Base-by-base conservation (phyloP, 2,888 invertebrate species). In the Trissoscelio sp. region DNA sequence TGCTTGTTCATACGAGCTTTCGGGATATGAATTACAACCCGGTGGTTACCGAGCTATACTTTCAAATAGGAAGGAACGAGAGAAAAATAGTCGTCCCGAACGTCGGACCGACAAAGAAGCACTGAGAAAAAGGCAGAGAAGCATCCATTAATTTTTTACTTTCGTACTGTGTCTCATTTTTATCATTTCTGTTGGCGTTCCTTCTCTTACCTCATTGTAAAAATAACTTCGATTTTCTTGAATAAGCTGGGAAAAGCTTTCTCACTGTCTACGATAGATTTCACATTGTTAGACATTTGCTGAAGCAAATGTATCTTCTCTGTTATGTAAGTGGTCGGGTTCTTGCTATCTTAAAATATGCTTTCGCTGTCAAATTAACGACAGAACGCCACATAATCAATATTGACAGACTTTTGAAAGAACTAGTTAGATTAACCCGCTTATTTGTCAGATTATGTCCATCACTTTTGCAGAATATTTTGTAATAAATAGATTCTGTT, bases 141-240 rank as follows among this genome's bases (percentile, higher is more conserved):
- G 81, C 78, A 79, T 84, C 66, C 81, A 77, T 81, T 78, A 73
- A 81, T 81, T 74, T 81, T 78, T 81, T 81, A 69, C 69, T 44
- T 44, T 44, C 70, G 67, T 46, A 58, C 53, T 28, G 77, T 48
- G 53, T 77, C 80, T 67, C 77, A 78, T 85, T 72, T 80, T 79
- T 74, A 75, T 67, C 81, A 84, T 77, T 84, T 80, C 72, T 60
- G 53, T 58, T 84, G 20, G 46, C 64, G 20, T 51, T 34, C 2
- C 55, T 58, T 46, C 16, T 16, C 34, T 31, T 31, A 58, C 34
- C 55, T 31, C 72, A 79, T 81, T 80, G 83, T 84, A 83, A 78
- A 87, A 86, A 83, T 87, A 85, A 85, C 82, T 85, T 84, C 84
- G 84, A 86, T 86, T 83, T 82, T 72, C 73, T 78, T 66, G 58